phyloP scores from a whole-genome alignment of 2,888 invertebrate species.

The Oligia strigilis region DNA sequence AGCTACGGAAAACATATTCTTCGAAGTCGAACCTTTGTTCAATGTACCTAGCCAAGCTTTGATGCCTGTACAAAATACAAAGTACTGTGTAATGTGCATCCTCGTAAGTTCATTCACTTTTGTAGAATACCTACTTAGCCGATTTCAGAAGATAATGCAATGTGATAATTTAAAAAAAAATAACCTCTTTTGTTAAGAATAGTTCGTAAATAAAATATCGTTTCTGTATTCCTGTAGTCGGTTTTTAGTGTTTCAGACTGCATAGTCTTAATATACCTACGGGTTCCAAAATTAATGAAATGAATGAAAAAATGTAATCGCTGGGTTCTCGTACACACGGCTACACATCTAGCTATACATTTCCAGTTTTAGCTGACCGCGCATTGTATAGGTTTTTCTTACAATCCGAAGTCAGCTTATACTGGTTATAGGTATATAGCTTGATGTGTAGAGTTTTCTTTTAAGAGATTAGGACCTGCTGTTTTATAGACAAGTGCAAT shows the following conservation, averaged over 20 bases:
- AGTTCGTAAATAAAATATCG: background rate
- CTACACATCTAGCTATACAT: too few species aligned
- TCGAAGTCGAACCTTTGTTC: slow-evolving; percentile 26
- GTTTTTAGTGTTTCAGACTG: background rate
- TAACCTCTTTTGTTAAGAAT: background rate
- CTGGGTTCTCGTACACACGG: background rate
- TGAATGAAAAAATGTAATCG: too few species aligned
- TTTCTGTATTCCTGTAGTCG: too few species aligned
- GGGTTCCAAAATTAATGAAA: background rate
- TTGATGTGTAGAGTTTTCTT: background rate
- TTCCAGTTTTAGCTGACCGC: too few species aligned
- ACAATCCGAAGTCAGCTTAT: too few species aligned
- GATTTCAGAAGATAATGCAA: background rate
- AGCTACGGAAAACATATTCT: slow-evolving; percentile 22
- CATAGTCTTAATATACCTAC: background rate
- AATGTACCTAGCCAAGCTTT: slow-evolving; percentile 4
- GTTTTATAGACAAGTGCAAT: too few species aligned
- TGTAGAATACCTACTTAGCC: background rate
- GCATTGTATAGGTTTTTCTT: background rate
- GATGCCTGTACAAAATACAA: slow-evolving; percentile 40
- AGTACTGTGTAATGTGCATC: slow-evolving; percentile 5
- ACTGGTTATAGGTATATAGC: too few species aligned
- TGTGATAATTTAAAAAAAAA: background rate
- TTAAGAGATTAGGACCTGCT: background rate
- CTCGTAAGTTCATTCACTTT: slow-evolving; percentile 2